Conservation (phyloP, 2,113 vertebrate genomes). For the Zosterops lateralis region DNA sequence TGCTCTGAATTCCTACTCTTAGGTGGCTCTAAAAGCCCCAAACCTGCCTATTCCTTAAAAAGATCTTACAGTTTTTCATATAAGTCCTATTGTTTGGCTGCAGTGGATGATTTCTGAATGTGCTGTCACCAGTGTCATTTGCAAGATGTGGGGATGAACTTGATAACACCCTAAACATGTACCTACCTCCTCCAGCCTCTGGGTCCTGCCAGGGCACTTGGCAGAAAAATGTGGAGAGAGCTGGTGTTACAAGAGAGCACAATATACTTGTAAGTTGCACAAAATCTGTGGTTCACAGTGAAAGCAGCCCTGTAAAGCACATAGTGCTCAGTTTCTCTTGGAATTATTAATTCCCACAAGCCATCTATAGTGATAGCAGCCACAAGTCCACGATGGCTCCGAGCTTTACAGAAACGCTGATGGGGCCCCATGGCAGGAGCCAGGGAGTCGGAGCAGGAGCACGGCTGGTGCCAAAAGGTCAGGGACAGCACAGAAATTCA, state of each 20-base stretch:
- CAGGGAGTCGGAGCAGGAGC: not conserved
- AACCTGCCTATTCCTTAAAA: not conserved
- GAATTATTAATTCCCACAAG: not conserved
- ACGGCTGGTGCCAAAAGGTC: slow-evolving; percentile 41
- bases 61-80: not conserved
- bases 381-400: not conserved
- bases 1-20: not conserved
- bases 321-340: not conserved
- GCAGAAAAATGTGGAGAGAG: not conserved
- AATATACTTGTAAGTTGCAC: not conserved
- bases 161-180: not conserved
- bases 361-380: rapidly evolving
- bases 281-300: not conserved
- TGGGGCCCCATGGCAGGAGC: not conserved
- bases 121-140: not conserved
- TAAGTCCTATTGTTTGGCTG: not conserved
- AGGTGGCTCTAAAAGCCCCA: not conserved
- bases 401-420: not conserved
- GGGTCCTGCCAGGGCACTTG: rapidly evolving
- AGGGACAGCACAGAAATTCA: slow-evolving; percentile 7
- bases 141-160: not conserved
- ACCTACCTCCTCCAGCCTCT: not conserved
- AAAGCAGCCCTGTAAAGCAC: not conserved
- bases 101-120: not conserved
- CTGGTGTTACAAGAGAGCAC: too few relatives aligned